Evolutionary conservation across 2,797 vertebrate species (phyloP).

Genomic region (Odontamblyopus lacepedii): DNA sequence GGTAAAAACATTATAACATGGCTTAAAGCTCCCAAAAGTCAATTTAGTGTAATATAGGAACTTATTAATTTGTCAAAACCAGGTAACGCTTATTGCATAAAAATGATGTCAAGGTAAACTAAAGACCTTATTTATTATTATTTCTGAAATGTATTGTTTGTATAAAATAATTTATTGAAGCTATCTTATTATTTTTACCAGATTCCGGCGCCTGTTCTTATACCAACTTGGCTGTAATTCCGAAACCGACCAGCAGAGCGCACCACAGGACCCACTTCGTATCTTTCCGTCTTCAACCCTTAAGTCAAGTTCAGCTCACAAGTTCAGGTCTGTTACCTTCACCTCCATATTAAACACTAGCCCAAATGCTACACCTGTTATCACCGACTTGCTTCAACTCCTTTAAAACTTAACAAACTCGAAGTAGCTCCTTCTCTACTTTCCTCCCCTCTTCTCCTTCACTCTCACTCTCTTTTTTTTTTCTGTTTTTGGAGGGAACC

Average conservation of each 20-base stretch:
- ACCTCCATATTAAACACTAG: not conserved
- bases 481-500: constrained; percentile 49
- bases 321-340: not conserved
- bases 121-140: no score
- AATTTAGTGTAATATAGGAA: no score
- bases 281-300: not conserved
- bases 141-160: no score
- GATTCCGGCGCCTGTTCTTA: not conserved
- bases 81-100: no score
- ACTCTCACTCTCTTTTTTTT: constrained; percentile 9
- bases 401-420: constrained; percentile 50
- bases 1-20: no score
- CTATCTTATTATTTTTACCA: no score
- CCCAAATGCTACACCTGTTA: constrained; percentile 55
- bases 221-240: constrained; percentile 23
- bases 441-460: constrained; percentile 19
- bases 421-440: constrained; percentile 54
- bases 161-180: no score
- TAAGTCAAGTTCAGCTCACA: constrained; percentile 24
- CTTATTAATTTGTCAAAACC: no score
- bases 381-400: constrained; percentile 37
- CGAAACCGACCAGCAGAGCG: constrained; percentile 62
- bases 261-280: constrained; percentile 58
- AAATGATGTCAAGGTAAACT: no score
- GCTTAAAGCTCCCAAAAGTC: no score